Evolutionary conservation across 2,797 vertebrate species (phyloP), one percentile per base, ranked within the genome.

Genomic region (Xiphorhynchus erythropygius): DNA sequence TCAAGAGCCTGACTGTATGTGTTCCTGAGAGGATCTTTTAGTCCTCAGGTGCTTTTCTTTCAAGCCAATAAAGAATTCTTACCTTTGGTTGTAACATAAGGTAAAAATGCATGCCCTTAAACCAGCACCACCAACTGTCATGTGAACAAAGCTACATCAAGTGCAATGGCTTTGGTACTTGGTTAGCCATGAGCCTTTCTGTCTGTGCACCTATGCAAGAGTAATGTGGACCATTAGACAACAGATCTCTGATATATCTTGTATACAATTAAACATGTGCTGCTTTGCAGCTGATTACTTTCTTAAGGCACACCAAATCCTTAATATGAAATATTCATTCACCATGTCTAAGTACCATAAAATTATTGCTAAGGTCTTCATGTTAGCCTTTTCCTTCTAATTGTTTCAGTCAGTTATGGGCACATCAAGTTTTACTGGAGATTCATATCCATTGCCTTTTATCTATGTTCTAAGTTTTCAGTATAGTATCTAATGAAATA

Each of bases 241-340:
- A 56, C 10, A 39, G 11, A 23, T 41, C 14, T 56, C 37, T 50
- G 39, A 42, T 57, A n/a, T 0, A 0, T 65, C 28, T 65, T 71
- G 21, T 37, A 4, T 71, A 18, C 19, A 44, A 18, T 23, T 67
- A 25, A 64, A 37, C 11, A 33, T 39, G 44, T 68, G 32, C 35
- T 69, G 32, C 35, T 15, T 30, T 6, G 3, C 28, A 59, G 16
- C 33, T 52, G 27, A 10, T 41, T n/a, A 23, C 50, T 80, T 89
- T 87, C 52, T 59, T 62, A 68, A 50, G 21, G 18, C 35, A 56
- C 18, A 14, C 4, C 10, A 30, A n/a, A 50, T 64, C 19, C 30
- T 13, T 32, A 17, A 53, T 53, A 21, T 53, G 28, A 53, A 53
- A 19, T 32, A 18, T 89, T 73, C 19, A 14, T 84, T 90, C 5